These are phyloP conservation scores for Mesorhabditis spiculigera DNA, from an alignment of 2,888 invertebrate species.

Conservation along the genomic window DNA sequence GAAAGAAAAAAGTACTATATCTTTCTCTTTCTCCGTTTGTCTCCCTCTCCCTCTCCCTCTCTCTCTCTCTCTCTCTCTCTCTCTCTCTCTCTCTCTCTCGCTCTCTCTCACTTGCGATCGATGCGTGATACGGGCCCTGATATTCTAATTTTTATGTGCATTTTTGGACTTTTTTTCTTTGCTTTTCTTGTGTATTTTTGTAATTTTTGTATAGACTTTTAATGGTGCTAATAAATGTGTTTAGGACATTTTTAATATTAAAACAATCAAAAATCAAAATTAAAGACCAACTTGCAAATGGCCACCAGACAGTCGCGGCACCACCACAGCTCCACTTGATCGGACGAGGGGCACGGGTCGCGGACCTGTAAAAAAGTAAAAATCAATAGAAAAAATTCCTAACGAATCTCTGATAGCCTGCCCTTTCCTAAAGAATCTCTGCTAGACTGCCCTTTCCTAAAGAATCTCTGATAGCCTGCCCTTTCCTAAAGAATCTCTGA, in stretches of 20 bases:
- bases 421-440: too few species aligned
- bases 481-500: too few species aligned
- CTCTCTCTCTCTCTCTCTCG: constrained; percentile 12
- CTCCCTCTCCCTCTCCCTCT: background rate
- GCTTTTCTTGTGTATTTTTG: background rate
- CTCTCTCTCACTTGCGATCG: constrained; percentile 6
- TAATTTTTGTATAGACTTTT: background rate
- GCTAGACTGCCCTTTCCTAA: too few species aligned
- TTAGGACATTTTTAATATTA: background rate
- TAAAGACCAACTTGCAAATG: constrained; percentile 40
- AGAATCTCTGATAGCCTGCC: background rate
- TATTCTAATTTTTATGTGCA: background rate
- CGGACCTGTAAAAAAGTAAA: background rate
- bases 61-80: constrained; percentile 8
- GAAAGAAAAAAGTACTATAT: too few species aligned
- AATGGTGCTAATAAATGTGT: background rate
- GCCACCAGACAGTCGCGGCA: constrained; percentile 38
- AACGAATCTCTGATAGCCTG: too few species aligned
- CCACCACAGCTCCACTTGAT: constrained; percentile 40
- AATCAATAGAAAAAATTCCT: background rate
- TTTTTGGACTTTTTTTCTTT: constrained; percentile 6
- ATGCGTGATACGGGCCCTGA: background rate
- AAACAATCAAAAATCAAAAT: too few species aligned
- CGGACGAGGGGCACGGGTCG: constrained; percentile 7
- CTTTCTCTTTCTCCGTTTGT: too few species aligned